Percentiles rank a stretch among this genome's conserved stretches.
These are phyloP conservation scores for Caenorhabditis angaria DNA, from an alignment of 2,888 invertebrate species.

Conservation along the genomic window DNA sequence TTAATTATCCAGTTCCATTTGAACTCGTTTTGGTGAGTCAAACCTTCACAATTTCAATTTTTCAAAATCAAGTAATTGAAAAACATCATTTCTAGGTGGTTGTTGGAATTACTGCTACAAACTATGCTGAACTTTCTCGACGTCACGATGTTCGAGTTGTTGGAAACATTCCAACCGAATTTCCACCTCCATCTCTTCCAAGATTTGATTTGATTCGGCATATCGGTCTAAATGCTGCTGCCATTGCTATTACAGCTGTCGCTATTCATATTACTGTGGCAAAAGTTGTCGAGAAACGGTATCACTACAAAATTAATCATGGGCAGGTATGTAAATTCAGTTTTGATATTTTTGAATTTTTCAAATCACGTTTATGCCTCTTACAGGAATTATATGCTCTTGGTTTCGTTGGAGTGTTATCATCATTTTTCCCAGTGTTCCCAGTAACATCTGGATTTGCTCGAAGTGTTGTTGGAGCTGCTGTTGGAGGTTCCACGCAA, in stretches of 20 bases:
- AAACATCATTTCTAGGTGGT: slow-evolving; percentile 52
- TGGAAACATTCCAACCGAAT: slow-evolving; percentile 69
- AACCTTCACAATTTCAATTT: neutral
- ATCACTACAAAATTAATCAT: slow-evolving; percentile 68
- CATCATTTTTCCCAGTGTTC: slow-evolving; percentile 70
- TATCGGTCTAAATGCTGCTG: slow-evolving; percentile 62
- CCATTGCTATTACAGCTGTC: slow-evolving; percentile 67
- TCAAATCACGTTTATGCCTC: slow-evolving; percentile 5
- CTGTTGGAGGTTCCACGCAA: slow-evolving; percentile 68
- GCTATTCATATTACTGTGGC: slow-evolving; percentile 70
- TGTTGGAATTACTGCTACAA: slow-evolving; percentile 70
- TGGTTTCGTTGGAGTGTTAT: slow-evolving; percentile 70
- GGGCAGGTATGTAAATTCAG: slow-evolving; percentile 53
- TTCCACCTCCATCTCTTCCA: slow-evolving; percentile 65
- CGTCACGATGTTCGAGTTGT: slow-evolving; percentile 66
- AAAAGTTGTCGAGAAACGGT: slow-evolving; percentile 69
- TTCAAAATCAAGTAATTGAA: slow-evolving; percentile 21
- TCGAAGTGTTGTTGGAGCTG: slow-evolving; percentile 67
- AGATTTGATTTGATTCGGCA: slow-evolving; percentile 66
- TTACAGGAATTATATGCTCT: slow-evolving; percentile 66
- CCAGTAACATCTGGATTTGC: slow-evolving; percentile 71
- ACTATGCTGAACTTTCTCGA: slow-evolving; percentile 66
- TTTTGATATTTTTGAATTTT: neutral
- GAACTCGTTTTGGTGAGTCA: slow-evolving; percentile 62
- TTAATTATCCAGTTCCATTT: slow-evolving; percentile 69